Evolutionary conservation across 2,888 invertebrate genomes (phyloP), one percentile per base, ranked within the genome.

Genomic region (Pachycephus smyrnensis): DNA sequence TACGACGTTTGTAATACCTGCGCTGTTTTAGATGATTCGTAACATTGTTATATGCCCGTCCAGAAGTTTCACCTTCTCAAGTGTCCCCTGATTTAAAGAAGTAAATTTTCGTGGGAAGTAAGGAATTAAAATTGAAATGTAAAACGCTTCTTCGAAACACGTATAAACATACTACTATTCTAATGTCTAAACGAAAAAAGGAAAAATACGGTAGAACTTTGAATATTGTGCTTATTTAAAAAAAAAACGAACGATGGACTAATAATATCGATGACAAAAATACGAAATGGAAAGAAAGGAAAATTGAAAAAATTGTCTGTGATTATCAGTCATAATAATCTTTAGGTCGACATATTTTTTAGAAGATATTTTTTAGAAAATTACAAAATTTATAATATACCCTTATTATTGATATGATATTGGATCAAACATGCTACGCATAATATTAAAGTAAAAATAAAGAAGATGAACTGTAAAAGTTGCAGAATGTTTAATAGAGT

Each of bases 281-380:
- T 23, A 12, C n/a, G n/a, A n/a, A 73, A 79, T 31, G 30, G n/a
- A 76, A 75, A 79, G 74, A 76, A 33, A 71, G 79, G 75, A 73
- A 85, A 84, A 84, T 84, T 84, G 82, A 87, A 86, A 86, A 90
- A 90, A 90, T 90, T 90, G 90, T 90, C 90, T 90, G 90, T 90
- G 90, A 90, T 90, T 90, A 89, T 90, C 90, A 90, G 90, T 90
- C 90, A 90, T 90, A 90, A 90, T 90, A 90, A 90, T 90, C 90
- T 90, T 90, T 90, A 90, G 90, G 90, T 90, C 90, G 84, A 90
- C 88, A 90, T 90, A 90, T 90, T 90, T 90, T 90, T 90, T 90
- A 90, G 90, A 90, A 87, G 86, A 90, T 90, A 90, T 90, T 90
- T 90, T 90, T 90, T 90, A 90, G 89, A 88, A 90, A 88, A 90